Base-by-base conservation (phyloP, 1,140 invertebrate species). In the Leptinotarsa texana region DNA sequence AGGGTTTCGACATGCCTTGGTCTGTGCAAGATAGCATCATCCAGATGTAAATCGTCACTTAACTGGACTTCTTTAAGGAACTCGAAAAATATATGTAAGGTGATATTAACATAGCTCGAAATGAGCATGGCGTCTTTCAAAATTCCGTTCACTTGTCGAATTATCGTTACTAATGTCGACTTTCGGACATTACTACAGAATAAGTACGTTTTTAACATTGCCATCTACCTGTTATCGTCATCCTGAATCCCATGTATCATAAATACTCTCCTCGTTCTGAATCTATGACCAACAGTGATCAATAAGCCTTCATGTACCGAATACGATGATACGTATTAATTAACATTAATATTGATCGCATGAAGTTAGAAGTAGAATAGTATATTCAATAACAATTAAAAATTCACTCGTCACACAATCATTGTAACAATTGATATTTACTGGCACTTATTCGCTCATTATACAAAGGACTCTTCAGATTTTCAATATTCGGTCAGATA, bases 51-150 rank as follows among this genome's bases (percentile, higher is more conserved):
- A 57, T 17, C 15, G 51, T 57, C 51, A 17, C n/a, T 5, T 57
- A 5, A 17, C 51, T 57, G 51, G 51, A 57, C 51, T 57, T 18
- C 15, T 18, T 57, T 57, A 17, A 57, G 51, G 51, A 57, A 57
- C 17, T 57, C 51, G 51, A 57, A 18, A 78, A 73, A 75, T 78
- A 75, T 77, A 71, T 74, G 75, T 80, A 77, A 75, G 76, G 80
- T 80, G 80, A 80, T 81, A 68, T 65, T 74, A 42, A 74, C 49
- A 74, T 68, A 77, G 81, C 80, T 82, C 81, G 79, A 78, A 73
- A 77, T 47, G 70, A 78, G 77, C 79, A 75, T 77, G 75, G 66
- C 77, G 79, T 80, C 79, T 80, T 80, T 80, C 79, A 80, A 77
- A 76, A 78, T 75, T 80, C 79, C 79, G 79, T 80, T 80, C 79